These are phyloP conservation scores for Meles meles DNA, from an alignment of 2,113 vertebrate genomes.

Conservation along the genomic window DNA sequence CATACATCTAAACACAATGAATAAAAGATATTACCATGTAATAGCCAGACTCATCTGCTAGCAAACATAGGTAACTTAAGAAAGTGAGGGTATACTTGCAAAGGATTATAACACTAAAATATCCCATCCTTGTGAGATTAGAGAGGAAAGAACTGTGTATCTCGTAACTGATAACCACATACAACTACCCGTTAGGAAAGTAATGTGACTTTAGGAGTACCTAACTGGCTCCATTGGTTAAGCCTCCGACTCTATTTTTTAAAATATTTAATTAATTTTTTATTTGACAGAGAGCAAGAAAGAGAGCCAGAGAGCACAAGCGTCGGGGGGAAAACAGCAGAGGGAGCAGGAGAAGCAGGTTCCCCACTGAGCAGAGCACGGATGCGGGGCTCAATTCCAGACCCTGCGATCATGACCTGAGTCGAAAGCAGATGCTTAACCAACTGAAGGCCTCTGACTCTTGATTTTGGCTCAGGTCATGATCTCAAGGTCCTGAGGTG, in stretches of 20 bases:
- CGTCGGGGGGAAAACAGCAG: no score
- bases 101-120: background rate
- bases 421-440: no score
- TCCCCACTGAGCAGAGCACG: no score
- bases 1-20: background rate
- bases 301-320: no score
- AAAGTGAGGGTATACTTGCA: background rate
- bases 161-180: background rate
- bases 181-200: background rate
- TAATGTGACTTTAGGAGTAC: background rate
- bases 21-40: background rate
- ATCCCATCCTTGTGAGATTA: background rate
- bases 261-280: background rate
- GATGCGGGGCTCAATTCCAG: no score
- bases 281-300: no score
- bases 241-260: no score
- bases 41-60: background rate
- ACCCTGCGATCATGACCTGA: no score
- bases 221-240: no score
- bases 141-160: background rate
- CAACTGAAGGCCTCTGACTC: background rate
- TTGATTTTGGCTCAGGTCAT: background rate
- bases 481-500: background rate
- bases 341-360: no score
- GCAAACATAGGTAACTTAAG: background rate